phyloP scores from a whole-genome alignment of 2,888 invertebrate species.

The Lypha dubia region DNA sequence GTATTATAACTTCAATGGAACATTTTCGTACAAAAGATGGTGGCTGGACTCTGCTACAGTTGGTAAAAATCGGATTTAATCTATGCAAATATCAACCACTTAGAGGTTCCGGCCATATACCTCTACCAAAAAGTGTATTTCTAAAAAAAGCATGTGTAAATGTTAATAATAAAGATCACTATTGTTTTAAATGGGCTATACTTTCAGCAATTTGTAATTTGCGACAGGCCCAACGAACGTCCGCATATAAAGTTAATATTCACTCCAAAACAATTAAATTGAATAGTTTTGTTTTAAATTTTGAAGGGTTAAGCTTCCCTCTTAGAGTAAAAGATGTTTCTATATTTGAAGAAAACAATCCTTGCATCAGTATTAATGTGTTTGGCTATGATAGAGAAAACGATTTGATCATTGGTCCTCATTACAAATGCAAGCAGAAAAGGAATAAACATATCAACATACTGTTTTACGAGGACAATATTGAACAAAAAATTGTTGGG shows the following conservation, averaged over 20 bases:
- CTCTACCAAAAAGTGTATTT: background rate
- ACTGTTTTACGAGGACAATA: background rate
- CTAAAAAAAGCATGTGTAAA: constrained; percentile 14
- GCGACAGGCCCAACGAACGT: background rate
- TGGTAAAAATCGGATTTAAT: constrained; percentile 9
- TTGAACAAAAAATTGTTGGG: background rate
- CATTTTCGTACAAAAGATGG: constrained; percentile 9
- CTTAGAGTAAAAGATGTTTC: constrained; percentile 11
- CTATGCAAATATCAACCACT: constrained; percentile 39
- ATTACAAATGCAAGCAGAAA: constrained; percentile 9
- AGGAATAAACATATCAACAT: constrained; percentile 18
- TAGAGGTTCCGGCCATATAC: constrained; percentile 7
- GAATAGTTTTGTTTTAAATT: constrained; percentile 7
- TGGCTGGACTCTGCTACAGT: background rate
- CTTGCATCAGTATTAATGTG: constrained; percentile 33
- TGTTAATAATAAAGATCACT: constrained; percentile 8
- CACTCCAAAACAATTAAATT: background rate
- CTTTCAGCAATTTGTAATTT: background rate
- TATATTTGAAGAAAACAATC: constrained; percentile 39
- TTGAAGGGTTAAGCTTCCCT: constrained; percentile 25
- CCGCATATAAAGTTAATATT: background rate
- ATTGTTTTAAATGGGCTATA: constrained; percentile 32
- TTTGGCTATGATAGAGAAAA: constrained; percentile 42
- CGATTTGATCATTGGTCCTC: constrained; percentile 32
- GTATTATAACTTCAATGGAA: background rate